Base-by-base conservation (phyloP, 1,140 invertebrate species). In the Lasaia peninsularis region DNA sequence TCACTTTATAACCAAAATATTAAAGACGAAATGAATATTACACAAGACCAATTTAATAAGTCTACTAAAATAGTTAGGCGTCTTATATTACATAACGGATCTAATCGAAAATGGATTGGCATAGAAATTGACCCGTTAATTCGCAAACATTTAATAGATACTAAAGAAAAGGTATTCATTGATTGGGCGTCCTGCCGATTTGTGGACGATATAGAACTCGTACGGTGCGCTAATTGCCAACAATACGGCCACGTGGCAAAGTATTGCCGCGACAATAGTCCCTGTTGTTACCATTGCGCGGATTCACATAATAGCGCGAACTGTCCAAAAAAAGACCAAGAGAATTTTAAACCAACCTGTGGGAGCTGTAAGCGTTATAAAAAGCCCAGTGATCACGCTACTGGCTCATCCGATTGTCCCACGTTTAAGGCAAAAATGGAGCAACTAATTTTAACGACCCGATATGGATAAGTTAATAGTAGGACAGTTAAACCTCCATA, bases 121-220 rank as follows among this genome's bases (percentile, higher is more conserved):
- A 20, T 49, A 1, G 16, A 49, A 50, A 0, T 50, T 2, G 20
- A 50, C 10, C 48, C 48, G 5, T 7, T n/a, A 4, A n/a, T 50
- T 3, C 48, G 20, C 24, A 11, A 50, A n/a, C 48, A 50, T 11
- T 11, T 50, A 3, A 50, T 50, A 6, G 20, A 50, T 2, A 24
- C 48, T 6, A 50, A 50, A 50, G 48, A 50, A 50, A 50, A 50
- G 11, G 2, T 50, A 6, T 50, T 50, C 24, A 50, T 28, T 11
- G 48, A 50, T 21, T 50, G 48, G 48, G 48, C 20, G 2, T 10
- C 11, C 0, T 50, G 20, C 24, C 18, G 20, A 1, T 50, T 50
- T 6, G 44, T 49, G 5, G 44, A 49, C 14, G 35, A 40, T 4
- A 4, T 49, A 2, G 18, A 49, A 20, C 44, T 49, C 44, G 44